Percentiles rank a stretch among this genome's conserved stretches.
Conservation (phyloP, 2,113 vertebrate genomes). For the Indri indri region DNA sequence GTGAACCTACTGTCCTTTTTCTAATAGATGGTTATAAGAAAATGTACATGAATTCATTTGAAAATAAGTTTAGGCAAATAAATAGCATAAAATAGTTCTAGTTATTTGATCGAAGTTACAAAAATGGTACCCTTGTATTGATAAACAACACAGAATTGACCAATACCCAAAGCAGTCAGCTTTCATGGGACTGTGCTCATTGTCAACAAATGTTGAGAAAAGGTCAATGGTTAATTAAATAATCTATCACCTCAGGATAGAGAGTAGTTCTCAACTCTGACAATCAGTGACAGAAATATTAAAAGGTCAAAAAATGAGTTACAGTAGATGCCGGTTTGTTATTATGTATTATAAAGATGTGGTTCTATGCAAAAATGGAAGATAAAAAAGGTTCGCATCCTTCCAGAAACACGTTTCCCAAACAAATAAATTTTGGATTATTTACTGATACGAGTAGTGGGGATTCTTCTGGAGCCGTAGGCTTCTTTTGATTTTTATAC, state of each 20-base stretch:
- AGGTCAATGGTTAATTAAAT: conserved; percentile 99
- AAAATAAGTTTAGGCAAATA: conserved; percentile 54
- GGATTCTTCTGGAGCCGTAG: neutral
- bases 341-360: conserved; percentile 84
- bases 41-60: conserved; percentile 11
- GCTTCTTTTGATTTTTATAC: neutral
- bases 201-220: conserved; percentile 96
- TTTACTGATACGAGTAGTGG: neutral
- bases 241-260: conserved; percentile 99
- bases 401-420: conserved; percentile 50
- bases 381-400: conserved; percentile 69
- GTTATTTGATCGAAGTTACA: conserved; percentile 45
- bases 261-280: conserved; percentile 90
- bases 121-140: conserved; percentile 83
- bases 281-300: conserved; percentile 97
- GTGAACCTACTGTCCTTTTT: conserved; percentile 25
- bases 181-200: conserved; percentile 93
- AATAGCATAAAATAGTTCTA: conserved; percentile 30
- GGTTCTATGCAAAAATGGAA: conserved; percentile 57
- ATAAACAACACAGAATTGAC: conserved; percentile 87
- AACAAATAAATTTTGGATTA: neutral
- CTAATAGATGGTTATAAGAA: neutral
- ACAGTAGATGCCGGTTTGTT: conserved; percentile 86
- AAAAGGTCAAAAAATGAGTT: conserved; percentile 98
- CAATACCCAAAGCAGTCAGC: conserved; percentile 87